Evolutionary conservation across 2,113 vertebrate species (phyloP).

Genomic region (Plectropomus leopardus): DNA sequence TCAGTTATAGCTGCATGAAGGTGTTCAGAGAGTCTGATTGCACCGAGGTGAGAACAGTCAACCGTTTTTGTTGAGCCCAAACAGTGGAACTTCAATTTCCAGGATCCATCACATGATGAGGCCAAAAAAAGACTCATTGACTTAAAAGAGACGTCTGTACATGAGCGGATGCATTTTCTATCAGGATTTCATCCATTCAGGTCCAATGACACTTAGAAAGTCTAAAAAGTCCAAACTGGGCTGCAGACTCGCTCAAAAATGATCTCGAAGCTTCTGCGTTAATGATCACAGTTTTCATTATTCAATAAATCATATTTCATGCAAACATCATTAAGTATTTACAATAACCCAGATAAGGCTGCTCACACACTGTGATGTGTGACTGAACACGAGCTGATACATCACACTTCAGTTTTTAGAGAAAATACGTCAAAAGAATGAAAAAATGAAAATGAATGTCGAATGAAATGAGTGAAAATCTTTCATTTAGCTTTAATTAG

Average conservation of each 20-base stretch:
- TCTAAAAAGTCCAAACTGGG: neutral
- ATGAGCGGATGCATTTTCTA: neutral
- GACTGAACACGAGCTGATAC: neutral
- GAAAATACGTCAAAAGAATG: neutral
- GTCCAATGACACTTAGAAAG: neutral
- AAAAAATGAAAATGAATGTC: no score
- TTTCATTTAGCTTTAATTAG: neutral
- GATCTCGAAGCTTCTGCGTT: no score
- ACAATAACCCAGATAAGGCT: conserved; percentile 5
- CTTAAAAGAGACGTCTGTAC: no score
- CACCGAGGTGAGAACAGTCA: no score
- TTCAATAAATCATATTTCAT: conserved; percentile 9
- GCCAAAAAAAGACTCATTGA: no score
- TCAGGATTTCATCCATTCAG: neutral
- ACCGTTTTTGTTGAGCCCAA: no score
- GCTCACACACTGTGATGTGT: neutral
- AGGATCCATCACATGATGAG: no score
- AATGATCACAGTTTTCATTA: conserved; percentile 8
- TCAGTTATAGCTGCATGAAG: no score
- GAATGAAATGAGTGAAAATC: no score
- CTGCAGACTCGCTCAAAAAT: neutral
- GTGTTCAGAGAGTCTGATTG: no score
- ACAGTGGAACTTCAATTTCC: no score
- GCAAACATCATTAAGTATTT: conserved; percentile 37
- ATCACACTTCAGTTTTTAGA: neutral